These are phyloP conservation scores for Drosophila neutralis DNA, from an alignment of 2,888 invertebrate genomes.

Conservation along the genomic window DNA sequence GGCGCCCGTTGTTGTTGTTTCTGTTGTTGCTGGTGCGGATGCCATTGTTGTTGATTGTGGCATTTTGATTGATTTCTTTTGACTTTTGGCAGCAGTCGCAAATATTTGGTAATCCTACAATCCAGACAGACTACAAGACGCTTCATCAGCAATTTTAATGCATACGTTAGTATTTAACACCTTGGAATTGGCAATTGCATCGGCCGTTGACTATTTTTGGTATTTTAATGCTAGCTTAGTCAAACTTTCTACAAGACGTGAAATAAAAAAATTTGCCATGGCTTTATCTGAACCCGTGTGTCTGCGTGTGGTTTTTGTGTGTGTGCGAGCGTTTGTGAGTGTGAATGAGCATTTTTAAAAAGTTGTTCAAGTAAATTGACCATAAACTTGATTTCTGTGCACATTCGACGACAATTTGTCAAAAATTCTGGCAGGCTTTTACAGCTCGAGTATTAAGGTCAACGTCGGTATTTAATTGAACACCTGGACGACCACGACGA, in stretches of 20 bases:
- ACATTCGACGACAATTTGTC: constrained; percentile 76
- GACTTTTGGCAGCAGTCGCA: constrained; percentile 77
- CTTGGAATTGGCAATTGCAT: constrained; percentile 60
- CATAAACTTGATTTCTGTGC: constrained; percentile 76
- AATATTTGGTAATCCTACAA: constrained; percentile 76
- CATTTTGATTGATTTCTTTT: constrained; percentile 79
- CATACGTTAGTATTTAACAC: constrained; percentile 73
- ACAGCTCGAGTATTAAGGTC: constrained; percentile 74
- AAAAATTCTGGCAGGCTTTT: constrained; percentile 73
- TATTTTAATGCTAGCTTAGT: constrained; percentile 68
- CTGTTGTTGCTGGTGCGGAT: constrained; percentile 26
- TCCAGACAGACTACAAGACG: constrained; percentile 62
- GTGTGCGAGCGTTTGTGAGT: constrained; percentile 2
- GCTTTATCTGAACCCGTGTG: constrained; percentile 35
- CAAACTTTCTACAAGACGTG: constrained; percentile 66
- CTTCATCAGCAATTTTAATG: constrained; percentile 79
- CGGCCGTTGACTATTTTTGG: constrained; percentile 59
- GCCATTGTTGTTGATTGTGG: constrained; percentile 70
- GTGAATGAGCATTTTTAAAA: constrained; percentile 45
- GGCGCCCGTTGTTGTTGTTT: constrained; percentile 34
- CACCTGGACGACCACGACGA: constrained; percentile 69
- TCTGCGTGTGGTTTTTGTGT: neutral
- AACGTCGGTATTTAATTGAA: constrained; percentile 77
- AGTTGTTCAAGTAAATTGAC: constrained; percentile 68
- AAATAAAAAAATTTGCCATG: constrained; percentile 28